Evolutionary conservation across 2,113 vertebrate species (phyloP).

Genomic region (Apaloderma vittatum): DNA sequence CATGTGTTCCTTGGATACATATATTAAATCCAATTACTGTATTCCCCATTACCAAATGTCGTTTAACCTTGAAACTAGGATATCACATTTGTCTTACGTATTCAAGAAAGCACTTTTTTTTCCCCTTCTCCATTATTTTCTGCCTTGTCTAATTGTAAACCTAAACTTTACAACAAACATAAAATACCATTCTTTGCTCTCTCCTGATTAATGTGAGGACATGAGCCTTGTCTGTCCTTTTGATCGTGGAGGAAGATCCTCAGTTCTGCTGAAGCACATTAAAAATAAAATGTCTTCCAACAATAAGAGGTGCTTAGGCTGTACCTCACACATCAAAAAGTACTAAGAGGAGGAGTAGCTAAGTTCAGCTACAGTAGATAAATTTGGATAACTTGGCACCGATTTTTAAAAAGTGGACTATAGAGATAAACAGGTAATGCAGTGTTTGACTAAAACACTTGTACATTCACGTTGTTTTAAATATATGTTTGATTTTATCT

Average conservation of each 20-base stretch:
- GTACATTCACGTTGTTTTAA: background rate
- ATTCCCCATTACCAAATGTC: background rate
- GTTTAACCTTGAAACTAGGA: background rate
- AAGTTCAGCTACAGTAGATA: background rate
- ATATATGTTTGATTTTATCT: background rate
- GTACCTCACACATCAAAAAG: background rate
- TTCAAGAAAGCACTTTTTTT: background rate
- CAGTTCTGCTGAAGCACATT: background rate
- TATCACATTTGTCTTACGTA: background rate
- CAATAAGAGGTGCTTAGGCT: background rate
- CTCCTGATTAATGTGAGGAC: background rate
- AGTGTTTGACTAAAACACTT: background rate
- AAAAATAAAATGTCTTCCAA: background rate
- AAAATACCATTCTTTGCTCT: background rate
- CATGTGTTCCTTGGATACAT: background rate
- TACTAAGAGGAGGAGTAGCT: background rate
- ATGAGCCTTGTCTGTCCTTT: background rate
- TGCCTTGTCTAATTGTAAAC: background rate
- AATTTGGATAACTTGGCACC: background rate
- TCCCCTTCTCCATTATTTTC: background rate
- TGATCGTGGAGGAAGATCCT: background rate
- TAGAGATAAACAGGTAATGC: background rate
- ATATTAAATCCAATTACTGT: background rate
- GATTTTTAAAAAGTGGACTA: background rate
- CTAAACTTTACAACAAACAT: background rate